Evolutionary conservation across 2,113 vertebrate species (phyloP).

Genomic region (Amia ocellicauda): DNA sequence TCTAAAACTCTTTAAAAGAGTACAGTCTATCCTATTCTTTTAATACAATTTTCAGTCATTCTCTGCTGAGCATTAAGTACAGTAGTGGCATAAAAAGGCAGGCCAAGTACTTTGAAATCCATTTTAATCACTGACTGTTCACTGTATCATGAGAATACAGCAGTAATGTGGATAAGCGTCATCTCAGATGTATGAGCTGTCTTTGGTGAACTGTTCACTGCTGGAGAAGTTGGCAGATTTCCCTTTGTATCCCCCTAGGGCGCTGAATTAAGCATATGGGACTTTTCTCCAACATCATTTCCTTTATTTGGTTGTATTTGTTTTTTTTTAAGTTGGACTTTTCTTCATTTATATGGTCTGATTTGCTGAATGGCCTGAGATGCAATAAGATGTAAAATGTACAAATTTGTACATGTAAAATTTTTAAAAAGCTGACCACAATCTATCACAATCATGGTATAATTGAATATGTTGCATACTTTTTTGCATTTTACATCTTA

Average conservation of each 20-base stretch:
- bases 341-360: slow-evolving; percentile 1
- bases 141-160: slow-evolving; percentile 14
- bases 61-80: slow-evolving; percentile 5
- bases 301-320: background rate
- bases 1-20: background rate
- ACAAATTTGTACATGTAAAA: no score
- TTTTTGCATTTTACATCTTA: no score
- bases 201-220: background rate
- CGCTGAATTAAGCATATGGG: background rate
- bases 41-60: background rate
- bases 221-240: slow-evolving; percentile 7
- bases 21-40: background rate
- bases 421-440: no score
- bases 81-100: background rate
- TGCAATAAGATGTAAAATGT: no score
- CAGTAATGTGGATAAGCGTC: background rate
- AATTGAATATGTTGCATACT: no score
- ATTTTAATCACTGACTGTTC: slow-evolving; percentile 9
- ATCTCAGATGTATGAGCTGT: slow-evolving; percentile 6
- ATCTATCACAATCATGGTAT: no score
- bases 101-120: slow-evolving; percentile 3
- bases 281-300: slow-evolving; percentile 9
- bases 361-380: background rate
- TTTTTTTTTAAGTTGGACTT: slow-evolving; percentile 5
- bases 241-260: background rate